A percentile compares a stretch with the other conserved stretches of the same genome.
Conservation (phyloP, 2,888 invertebrate genomes). For the Digitonthophagus gazella region DNA sequence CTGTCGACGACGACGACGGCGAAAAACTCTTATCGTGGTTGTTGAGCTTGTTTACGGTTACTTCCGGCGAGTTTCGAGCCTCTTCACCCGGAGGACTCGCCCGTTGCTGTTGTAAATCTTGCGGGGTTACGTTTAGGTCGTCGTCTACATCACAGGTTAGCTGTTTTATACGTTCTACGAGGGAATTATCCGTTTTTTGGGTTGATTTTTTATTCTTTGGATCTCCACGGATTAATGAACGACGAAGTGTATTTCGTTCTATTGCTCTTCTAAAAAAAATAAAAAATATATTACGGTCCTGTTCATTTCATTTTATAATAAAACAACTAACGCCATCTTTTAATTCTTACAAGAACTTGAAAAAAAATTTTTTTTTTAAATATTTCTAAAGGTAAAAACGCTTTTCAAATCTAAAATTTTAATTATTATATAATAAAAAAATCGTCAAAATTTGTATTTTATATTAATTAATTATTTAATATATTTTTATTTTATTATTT, state of each 20-base stretch:
- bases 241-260: slow-evolving; percentile 76
- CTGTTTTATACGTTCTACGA: slow-evolving; percentile 82
- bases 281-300: too few species aligned
- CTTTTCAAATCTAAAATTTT: too few species aligned
- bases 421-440: too few species aligned
- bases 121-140: neutral
- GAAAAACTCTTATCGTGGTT: slow-evolving; percentile 60
- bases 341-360: too few species aligned
- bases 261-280: slow-evolving; percentile 59
- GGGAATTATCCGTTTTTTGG: slow-evolving; percentile 68
- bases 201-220: slow-evolving; percentile 51
- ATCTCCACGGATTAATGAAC: slow-evolving; percentile 72
- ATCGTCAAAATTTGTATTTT: too few species aligned
- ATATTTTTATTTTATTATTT: too few species aligned
- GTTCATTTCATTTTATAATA: too few species aligned
- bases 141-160: slow-evolving; percentile 85
- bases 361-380: too few species aligned
- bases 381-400: too few species aligned
- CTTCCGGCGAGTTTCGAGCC: slow-evolving; percentile 47
- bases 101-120: slow-evolving; percentile 53
- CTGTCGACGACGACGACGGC: slow-evolving; percentile 57
- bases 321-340: too few species aligned
- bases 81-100: slow-evolving; percentile 70
- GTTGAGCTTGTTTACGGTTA: slow-evolving; percentile 33
- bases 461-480: too few species aligned